Conservation (phyloP, 2,113 vertebrate genomes). For the Ancistrus triradiatus region DNA sequence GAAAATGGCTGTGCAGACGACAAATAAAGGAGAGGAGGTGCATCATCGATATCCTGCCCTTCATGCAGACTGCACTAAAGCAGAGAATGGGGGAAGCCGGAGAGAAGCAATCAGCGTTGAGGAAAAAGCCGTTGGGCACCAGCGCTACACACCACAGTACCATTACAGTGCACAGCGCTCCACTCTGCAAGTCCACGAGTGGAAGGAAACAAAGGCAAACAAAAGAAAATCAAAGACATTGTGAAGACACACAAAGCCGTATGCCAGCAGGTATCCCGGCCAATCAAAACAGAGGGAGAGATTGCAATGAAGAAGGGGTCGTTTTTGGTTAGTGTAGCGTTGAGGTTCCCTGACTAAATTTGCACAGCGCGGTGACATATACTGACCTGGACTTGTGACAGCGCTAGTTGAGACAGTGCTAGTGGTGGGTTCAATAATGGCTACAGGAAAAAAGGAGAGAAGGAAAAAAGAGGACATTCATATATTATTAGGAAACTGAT, state of each 20-base stretch:
- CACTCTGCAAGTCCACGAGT: conserved; percentile 47
- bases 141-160: conserved; percentile 61
- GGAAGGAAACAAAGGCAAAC: conserved; percentile 33
- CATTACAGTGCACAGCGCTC: conserved; percentile 55
- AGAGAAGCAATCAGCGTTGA: conserved; percentile 47
- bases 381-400: conserved; percentile 99
- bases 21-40: conserved; percentile 41
- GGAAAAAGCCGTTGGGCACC: conserved; percentile 38
- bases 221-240: conserved; percentile 45
- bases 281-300: conserved; percentile 58
- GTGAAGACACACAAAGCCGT: conserved; percentile 61
- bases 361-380: conserved; percentile 82
- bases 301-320: conserved; percentile 51
- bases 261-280: conserved; percentile 68
- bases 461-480: conserved; percentile 85
- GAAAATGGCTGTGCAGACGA: conserved; percentile 41
- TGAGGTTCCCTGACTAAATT: conserved; percentile 53
- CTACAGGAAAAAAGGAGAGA: conserved; percentile 84
- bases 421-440: conserved; percentile 98
- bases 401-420: conserved; percentile 95
- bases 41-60: conserved; percentile 55
- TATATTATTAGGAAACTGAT: conserved; percentile 87
- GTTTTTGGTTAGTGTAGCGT: conserved; percentile 55
- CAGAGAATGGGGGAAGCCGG: conserved; percentile 37
- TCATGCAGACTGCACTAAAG: conserved; percentile 63